Conservation (phyloP, 2,113 vertebrate species). For the Cryptotis parvus region DNA sequence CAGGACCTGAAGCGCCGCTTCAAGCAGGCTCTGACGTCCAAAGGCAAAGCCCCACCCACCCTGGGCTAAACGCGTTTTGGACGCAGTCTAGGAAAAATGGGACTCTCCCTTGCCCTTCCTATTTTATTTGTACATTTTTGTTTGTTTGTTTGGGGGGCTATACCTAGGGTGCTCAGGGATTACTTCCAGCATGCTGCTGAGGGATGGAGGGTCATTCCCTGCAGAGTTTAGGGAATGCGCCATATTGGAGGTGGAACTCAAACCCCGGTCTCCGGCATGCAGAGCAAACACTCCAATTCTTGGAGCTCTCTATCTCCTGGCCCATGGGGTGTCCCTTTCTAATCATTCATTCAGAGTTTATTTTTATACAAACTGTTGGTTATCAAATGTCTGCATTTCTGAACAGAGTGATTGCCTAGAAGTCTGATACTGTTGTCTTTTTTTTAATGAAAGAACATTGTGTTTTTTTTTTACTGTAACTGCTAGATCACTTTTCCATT, state of each 20-base stretch:
- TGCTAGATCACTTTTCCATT: constrained; percentile 76
- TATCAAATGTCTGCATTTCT: constrained; percentile 76
- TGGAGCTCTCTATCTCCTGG: background rate
- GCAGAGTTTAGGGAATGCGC: too few relatives aligned
- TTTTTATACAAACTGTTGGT: constrained; percentile 87
- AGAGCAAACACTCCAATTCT: too few relatives aligned
- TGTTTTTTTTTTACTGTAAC: constrained; percentile 57
- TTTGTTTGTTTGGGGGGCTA: too few relatives aligned
- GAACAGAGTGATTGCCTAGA: constrained; percentile 60
- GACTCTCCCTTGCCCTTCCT: too few relatives aligned
- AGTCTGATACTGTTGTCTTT: constrained; percentile 1
- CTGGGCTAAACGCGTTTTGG: constrained; percentile 33
- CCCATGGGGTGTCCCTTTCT: constrained; percentile 79
- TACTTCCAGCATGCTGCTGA: too few relatives aligned
- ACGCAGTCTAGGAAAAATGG: background rate
- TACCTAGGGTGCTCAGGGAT: too few relatives aligned
- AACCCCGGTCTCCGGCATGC: too few relatives aligned
- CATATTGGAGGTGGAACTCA: too few relatives aligned
- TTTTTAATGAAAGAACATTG: constrained; percentile 44
- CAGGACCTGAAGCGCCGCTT: constrained; percentile 92
- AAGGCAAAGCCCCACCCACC: constrained; percentile 82
- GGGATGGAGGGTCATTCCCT: too few relatives aligned
- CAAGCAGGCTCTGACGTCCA: constrained; percentile 90
- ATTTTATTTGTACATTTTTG: too few relatives aligned
- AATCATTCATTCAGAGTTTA: constrained; percentile 84